These are phyloP conservation scores for Centropristis striata DNA, from an alignment of 2,113 vertebrate species.

Conservation along the genomic window DNA sequence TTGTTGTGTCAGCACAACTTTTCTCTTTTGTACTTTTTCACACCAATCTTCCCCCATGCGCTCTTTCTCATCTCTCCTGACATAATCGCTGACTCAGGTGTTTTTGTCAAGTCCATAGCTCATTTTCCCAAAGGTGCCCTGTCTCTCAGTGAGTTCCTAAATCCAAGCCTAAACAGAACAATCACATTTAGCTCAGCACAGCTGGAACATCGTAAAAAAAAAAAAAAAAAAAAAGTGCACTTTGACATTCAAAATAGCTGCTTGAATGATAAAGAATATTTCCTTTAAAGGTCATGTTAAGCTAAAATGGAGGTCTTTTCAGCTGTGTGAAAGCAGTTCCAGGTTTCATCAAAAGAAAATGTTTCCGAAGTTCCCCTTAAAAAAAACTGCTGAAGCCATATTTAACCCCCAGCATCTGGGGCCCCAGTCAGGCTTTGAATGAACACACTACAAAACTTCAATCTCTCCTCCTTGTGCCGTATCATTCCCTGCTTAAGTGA, in stretches of 20 bases:
- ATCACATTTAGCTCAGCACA: conserved; percentile 37
- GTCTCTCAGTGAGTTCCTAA: conserved; percentile 27
- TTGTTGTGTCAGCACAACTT: conserved; percentile 35
- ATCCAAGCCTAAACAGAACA: conserved; percentile 28
- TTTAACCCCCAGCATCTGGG: conserved; percentile 43
- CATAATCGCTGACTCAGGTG: conserved; percentile 52
- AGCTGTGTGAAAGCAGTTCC: conserved; percentile 7
- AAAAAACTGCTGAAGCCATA: conserved; percentile 16
- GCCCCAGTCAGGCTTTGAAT: conserved; percentile 17
- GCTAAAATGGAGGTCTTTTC: background rate
- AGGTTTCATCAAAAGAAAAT: conserved; percentile 25
- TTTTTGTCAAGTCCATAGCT: conserved; percentile 38
- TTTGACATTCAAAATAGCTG: conserved; percentile 34
- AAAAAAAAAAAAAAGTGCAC: conserved; percentile 14
- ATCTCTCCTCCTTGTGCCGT: conserved; percentile 14
- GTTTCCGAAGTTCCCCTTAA: conserved; percentile 14
- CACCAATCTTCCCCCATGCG: conserved; percentile 1
- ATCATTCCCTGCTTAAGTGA: conserved; percentile 48
- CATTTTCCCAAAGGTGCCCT: conserved; percentile 36
- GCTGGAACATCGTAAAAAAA: background rate
- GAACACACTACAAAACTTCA: conserved; percentile 14
- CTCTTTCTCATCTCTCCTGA: conserved; percentile 36
- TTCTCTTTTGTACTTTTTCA: conserved; percentile 36
- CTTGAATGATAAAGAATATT: conserved; percentile 28
- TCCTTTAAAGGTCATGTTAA: conserved; percentile 5